phyloP scores from a whole-genome alignment of 1,140 invertebrate species.

The Drosophila serrata region DNA sequence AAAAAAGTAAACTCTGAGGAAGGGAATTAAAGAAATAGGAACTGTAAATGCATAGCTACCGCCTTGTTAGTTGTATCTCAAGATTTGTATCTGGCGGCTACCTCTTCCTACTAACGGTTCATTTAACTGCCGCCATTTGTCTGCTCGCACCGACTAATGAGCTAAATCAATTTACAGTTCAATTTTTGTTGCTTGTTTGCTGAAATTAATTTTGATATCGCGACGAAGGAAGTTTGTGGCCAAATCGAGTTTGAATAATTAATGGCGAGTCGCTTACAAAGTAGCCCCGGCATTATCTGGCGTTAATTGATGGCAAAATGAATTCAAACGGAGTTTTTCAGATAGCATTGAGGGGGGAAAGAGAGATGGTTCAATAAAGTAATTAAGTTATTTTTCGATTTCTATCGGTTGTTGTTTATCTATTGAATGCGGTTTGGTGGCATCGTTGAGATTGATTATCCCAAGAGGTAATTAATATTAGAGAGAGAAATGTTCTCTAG shows the following conservation, averaged over 20 bases:
- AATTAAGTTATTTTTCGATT: conserved; percentile 31
- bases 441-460: not conserved
- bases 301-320: conserved; percentile 50
- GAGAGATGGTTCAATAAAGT: conserved; percentile 29
- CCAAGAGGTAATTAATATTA: too few species aligned
- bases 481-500: not conserved
- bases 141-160: conserved; percentile 48
- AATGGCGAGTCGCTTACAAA: conserved; percentile 45
- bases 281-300: conserved; percentile 52
- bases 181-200: conserved; percentile 57
- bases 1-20: not conserved
- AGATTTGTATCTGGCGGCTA: conserved; percentile 30
- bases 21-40: not conserved
- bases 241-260: conserved; percentile 55
- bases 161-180: conserved; percentile 75
- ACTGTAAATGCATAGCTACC: not conserved
- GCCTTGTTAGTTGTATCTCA: conserved; percentile 15
- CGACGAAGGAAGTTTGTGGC: conserved; percentile 40
- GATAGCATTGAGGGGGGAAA: conserved; percentile 3
- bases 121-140: conserved; percentile 72
- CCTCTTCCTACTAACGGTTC: conserved; percentile 57
- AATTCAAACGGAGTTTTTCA: conserved; percentile 29
- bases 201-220: conserved; percentile 67
- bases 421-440: not conserved
- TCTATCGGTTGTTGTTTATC: conserved; percentile 1